A percentile compares a stretch with the other conserved stretches of the same genome.
Evolutionary conservation across 2,113 vertebrate species (phyloP).

Genomic region (Nothoprocta perdicaria): DNA sequence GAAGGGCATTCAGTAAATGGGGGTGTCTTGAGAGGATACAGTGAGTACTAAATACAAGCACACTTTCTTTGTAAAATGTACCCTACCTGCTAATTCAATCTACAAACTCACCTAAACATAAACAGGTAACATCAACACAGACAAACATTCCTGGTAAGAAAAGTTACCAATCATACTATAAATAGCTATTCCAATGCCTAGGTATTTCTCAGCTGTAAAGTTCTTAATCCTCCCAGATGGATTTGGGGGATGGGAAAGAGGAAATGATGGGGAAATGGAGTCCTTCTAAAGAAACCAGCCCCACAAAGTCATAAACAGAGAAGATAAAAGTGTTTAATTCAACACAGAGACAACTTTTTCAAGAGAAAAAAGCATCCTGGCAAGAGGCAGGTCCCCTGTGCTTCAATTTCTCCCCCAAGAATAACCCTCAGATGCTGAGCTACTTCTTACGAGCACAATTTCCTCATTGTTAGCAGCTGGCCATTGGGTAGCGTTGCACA

Average conservation of each 20-base stretch:
- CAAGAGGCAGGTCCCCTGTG: constrained; percentile 68
- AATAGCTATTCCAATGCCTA: not conserved
- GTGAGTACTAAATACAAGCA: not conserved
- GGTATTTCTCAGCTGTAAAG: constrained; percentile 41
- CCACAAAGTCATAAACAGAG: constrained; percentile 37
- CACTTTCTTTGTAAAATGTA: not conserved
- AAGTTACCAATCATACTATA: constrained; percentile 32
- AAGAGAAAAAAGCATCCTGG: constrained; percentile 46
- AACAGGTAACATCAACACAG: constrained; percentile 24
- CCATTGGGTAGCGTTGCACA: constrained; percentile 77
- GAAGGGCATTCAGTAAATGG: constrained; percentile 63
- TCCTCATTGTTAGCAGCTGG: constrained; percentile 83
- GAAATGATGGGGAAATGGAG: constrained; percentile 39
- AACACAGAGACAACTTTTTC: constrained; percentile 67
- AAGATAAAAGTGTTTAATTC: constrained; percentile 62
- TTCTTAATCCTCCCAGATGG: constrained; percentile 33
- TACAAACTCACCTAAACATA: constrained; percentile 13
- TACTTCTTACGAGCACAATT: constrained; percentile 77
- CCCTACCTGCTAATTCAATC: constrained; percentile 7
- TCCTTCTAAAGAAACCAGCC: constrained; percentile 44
- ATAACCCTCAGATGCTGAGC: constrained; percentile 71
- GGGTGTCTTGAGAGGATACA: constrained; percentile 26
- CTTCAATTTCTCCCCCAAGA: constrained; percentile 65
- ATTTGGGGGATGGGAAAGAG: not conserved
- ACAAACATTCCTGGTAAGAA: constrained; percentile 45